A percentile compares a stretch with the other conserved stretches of the same genome.
Conservation (phyloP, 2,888 invertebrate species). For the Drosophila fungiperda region DNA sequence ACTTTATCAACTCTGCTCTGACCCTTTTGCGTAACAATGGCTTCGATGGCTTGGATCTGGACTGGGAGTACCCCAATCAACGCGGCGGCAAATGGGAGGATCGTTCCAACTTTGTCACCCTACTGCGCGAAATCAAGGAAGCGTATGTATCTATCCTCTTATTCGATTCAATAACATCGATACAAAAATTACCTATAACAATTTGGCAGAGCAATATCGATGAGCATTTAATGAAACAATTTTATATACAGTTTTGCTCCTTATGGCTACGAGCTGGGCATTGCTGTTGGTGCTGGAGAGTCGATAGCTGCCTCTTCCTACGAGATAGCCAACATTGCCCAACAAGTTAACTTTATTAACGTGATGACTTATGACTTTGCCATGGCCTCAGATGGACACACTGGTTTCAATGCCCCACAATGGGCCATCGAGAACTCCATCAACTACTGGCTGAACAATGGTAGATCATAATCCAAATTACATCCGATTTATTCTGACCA, state of each 20-base stretch:
- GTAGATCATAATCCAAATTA: constrained; percentile 76
- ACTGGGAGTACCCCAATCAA: constrained; percentile 95
- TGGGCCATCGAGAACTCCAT: constrained; percentile 91
- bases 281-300: constrained; percentile 85
- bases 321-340: constrained; percentile 65
- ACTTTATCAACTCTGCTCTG: constrained; percentile 90
- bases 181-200: background rate
- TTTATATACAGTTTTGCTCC: constrained; percentile 53
- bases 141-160: constrained; percentile 71
- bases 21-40: constrained; percentile 91
- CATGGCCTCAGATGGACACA: constrained; percentile 61
- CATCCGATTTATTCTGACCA: too few species aligned
- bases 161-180: constrained; percentile 83
- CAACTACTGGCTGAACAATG: constrained; percentile 93
- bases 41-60: constrained; percentile 95
- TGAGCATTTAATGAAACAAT: background rate
- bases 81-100: constrained; percentile 86
- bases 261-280: constrained; percentile 87
- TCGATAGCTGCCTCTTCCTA: constrained; percentile 49
- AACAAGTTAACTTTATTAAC: constrained; percentile 67
- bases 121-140: constrained; percentile 59
- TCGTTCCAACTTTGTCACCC: constrained; percentile 89
- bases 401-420: constrained; percentile 65
- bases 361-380: constrained; percentile 75
- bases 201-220: background rate